Evolutionary conservation across 2,113 vertebrate genomes (phyloP).

Genomic region (Oryctolagus cuniculus): DNA sequence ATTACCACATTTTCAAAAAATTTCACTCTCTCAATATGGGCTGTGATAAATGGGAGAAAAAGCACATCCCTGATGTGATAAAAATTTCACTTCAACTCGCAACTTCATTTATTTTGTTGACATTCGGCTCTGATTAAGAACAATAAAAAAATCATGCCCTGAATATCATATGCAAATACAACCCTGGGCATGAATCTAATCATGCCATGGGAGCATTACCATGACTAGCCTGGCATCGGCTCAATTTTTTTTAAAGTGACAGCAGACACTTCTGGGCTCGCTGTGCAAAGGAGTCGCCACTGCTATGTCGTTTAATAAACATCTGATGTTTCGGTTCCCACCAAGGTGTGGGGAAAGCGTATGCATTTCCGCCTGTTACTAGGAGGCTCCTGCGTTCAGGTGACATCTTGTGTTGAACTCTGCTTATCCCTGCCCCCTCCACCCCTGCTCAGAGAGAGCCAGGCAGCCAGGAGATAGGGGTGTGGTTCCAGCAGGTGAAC

Average conservation of each 20-base stretch:
- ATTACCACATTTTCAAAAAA: conserved; percentile 97
- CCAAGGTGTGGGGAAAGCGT: conserved; percentile 83
- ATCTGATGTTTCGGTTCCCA: conserved; percentile 87
- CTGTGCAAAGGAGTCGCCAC: conserved; percentile 87
- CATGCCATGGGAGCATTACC: conserved; percentile 96
- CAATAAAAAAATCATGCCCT: conserved; percentile 99
- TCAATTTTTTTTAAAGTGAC: conserved; percentile 95
- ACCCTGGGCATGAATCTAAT: conserved; percentile 98
- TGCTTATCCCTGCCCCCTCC: not conserved
- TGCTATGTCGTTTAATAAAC: conserved; percentile 89
- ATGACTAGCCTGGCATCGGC: conserved; percentile 94
- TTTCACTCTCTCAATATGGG: conserved; percentile 99
- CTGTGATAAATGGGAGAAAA: conserved; percentile 99
- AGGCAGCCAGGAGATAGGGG: conserved; percentile 61
- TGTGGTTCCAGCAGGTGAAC: not conserved
- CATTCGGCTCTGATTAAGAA: conserved; percentile 99
- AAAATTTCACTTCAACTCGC: conserved; percentile 99
- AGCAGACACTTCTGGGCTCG: conserved; percentile 91
- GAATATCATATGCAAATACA: conserved; percentile 99
- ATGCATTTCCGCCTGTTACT: conserved; percentile 85
- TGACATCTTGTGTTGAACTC: conserved; percentile 77
- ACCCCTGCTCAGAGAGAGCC: not conserved
- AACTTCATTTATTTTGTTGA: conserved; percentile 99
- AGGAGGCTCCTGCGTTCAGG: conserved; percentile 81
- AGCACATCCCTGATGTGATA: conserved; percentile 98